Percentiles rank a stretch among this genome's conserved stretches.
phyloP scores from a whole-genome alignment of 2,888 invertebrate species.

The Cheilosia scutellata region DNA sequence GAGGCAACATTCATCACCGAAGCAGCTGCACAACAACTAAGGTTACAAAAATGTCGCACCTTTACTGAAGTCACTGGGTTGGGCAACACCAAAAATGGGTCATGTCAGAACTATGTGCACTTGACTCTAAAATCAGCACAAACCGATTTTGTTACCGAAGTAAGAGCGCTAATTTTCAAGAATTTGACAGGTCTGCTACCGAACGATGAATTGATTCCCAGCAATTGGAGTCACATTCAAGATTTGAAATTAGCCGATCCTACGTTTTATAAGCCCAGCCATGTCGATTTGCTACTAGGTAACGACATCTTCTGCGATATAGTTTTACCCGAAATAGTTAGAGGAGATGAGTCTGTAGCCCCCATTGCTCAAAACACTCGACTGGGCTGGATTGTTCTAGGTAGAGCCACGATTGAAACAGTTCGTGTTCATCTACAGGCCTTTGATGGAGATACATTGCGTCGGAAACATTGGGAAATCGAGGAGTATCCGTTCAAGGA shows the following conservation, averaged over 20 bases:
- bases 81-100: slow-evolving; percentile 4
- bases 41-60: background rate
- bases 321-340: slow-evolving; percentile 17
- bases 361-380: slow-evolving; percentile 43
- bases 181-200: slow-evolving; percentile 6
- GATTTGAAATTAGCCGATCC: slow-evolving; percentile 24
- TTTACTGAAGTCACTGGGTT: slow-evolving; percentile 1
- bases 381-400: slow-evolving; percentile 26
- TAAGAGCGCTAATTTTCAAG: slow-evolving; percentile 7
- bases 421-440: background rate
- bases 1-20: slow-evolving; percentile 29
- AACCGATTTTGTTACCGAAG: background rate
- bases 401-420: slow-evolving; percentile 2
- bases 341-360: slow-evolving; percentile 3
- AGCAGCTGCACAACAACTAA: slow-evolving; percentile 12
- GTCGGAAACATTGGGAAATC: slow-evolving; percentile 30
- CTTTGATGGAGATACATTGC: background rate
- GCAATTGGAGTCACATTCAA: slow-evolving; percentile 22
- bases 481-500: slow-evolving; percentile 9
- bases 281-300: slow-evolving; percentile 26
- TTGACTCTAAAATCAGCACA: slow-evolving; percentile 2
- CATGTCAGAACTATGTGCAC: slow-evolving; percentile 4
- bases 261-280: background rate
- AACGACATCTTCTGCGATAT: slow-evolving; percentile 14
- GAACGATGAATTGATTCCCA: background rate